Evolutionary conservation across 1,140 invertebrate species (phyloP).

Genomic region (Listronotus oregonensis): DNA sequence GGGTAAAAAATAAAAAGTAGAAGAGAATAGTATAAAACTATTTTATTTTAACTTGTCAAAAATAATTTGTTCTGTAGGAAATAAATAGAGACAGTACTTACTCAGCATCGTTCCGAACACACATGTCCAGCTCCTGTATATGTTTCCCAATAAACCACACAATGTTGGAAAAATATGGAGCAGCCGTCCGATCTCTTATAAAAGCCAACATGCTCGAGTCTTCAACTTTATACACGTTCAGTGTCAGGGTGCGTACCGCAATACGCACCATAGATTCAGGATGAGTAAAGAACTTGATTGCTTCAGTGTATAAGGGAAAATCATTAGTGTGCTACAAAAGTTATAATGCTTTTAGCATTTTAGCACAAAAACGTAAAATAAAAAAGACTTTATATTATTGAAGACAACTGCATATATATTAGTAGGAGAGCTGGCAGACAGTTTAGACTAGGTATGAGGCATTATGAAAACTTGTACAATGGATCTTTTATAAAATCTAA

Average conservation of each 20-base stretch:
- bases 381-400: too few relatives aligned
- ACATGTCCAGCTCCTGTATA: constrained; percentile 93
- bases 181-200: constrained; percentile 93
- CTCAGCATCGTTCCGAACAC: constrained; percentile 93
- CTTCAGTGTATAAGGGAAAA: constrained; percentile 98
- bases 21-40: too few relatives aligned
- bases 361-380: too few relatives aligned
- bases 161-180: constrained; percentile 97
- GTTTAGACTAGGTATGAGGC: too few relatives aligned
- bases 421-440: neutral
- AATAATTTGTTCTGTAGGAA: neutral
- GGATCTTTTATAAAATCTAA: too few relatives aligned
- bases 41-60: too few relatives aligned
- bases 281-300: constrained; percentile 99
- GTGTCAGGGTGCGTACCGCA: constrained; percentile 93
- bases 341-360: too few relatives aligned
- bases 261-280: constrained; percentile 98
- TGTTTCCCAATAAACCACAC: constrained; percentile 99
- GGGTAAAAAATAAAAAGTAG: too few relatives aligned
- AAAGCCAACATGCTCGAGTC: constrained; percentile 95
- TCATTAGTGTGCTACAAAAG: constrained; percentile 93
- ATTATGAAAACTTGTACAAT: too few relatives aligned
- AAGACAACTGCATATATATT: too few relatives aligned
- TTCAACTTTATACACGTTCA: constrained; percentile 96
- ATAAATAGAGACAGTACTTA: constrained; percentile 64